Base-by-base conservation (phyloP, 2,888 invertebrate genomes). In the Odontocerum albicorne region DNA sequence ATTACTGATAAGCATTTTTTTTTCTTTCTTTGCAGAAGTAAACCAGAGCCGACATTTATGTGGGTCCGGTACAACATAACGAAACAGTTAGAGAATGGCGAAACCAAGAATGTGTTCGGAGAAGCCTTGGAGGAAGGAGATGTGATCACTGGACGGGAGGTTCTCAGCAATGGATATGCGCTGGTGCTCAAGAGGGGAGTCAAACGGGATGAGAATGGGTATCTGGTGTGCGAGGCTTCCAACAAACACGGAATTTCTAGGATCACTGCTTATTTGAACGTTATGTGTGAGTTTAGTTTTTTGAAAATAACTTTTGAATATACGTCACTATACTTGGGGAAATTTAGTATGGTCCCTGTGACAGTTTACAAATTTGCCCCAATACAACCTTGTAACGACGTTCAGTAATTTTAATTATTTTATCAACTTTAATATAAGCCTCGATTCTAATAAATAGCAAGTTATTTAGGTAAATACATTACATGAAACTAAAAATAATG, bases 181-280 rank as follows among this genome's bases (percentile, higher is more conserved):
- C 76, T 44, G 68, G 79, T 67, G 65, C 79, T 61, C 16, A 50
- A 58, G 27, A 86, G 86, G 31, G 76, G 70, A 51, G 72, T 74
- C 54, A 77, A 75, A 33, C 75, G 77, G 19, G 73, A 75, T 15
- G 86, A 89, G 64, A 86, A 83, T 17, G 93, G 93, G 1, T 80
- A 83, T 54, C 93, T 92, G 68, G 76, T 85, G 40, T 95, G 95
- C 68, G 83, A 86, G 62, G 89, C 89, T 0, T 81, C 74, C 65
- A 90, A 95, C 70, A 82, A 86, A 62, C 92, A 94, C 60, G 95
- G 94, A 13, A 81, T 79, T 46, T 81, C 83, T 61, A 83, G 80
- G 43, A 83, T 85, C 10, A 80, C 83, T 16, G 86, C 88, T 4
- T 76, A 79, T 62, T 77, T 95, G 63, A 87, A 92, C 71, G 92